Evolutionary conservation across 2,113 vertebrate genomes (phyloP).

Genomic region (Murina feae): DNA sequence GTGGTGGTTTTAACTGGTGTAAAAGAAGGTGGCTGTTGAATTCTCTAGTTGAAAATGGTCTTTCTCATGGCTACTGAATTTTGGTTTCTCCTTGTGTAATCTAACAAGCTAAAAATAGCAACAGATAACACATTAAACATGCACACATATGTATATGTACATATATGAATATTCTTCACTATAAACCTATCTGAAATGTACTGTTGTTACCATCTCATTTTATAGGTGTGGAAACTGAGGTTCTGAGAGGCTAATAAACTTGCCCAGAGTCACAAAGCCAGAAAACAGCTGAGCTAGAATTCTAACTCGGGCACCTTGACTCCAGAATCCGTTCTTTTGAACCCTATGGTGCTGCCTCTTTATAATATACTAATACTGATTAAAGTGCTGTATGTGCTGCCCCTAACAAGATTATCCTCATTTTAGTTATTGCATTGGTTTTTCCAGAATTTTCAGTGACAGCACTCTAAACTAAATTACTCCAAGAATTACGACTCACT

Average conservation of each 20-base stretch:
- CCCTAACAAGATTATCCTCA: background rate
- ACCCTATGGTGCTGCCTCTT: background rate
- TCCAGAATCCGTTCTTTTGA: background rate
- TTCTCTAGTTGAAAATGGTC: background rate
- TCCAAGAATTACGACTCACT: background rate
- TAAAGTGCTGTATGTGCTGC: background rate
- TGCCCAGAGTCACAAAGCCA: background rate
- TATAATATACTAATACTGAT: background rate
- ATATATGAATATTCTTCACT: background rate
- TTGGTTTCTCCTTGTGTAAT: background rate
- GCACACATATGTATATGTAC: background rate
- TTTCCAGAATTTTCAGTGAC: background rate
- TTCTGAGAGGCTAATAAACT: background rate
- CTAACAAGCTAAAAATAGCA: background rate
- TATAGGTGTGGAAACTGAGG: background rate
- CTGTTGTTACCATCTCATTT: background rate
- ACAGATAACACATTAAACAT: background rate
- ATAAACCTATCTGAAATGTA: background rate
- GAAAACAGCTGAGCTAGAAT: background rate
- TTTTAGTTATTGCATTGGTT: background rate
- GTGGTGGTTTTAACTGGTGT: constrained; percentile 34
- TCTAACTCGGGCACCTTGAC: background rate
- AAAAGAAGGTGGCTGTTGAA: background rate
- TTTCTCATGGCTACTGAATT: background rate
- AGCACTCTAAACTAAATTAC: background rate